Evolutionary conservation across 2,113 vertebrate species (phyloP), one percentile per base, ranked within the genome.

Genomic region (Marmota monax): DNA sequence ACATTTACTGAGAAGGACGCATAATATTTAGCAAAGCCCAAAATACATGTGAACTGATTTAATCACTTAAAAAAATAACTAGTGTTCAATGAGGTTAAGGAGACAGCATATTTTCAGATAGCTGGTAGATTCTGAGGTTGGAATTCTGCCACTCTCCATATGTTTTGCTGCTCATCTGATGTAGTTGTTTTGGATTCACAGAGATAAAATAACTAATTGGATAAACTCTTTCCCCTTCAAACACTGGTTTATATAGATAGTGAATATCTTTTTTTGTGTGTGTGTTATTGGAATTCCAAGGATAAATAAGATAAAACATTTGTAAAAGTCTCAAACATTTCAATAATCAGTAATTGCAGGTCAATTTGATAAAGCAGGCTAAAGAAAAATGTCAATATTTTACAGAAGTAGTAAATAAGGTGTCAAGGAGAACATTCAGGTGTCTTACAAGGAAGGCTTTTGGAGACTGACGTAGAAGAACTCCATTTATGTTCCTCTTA

Each of bases 251-350:
- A 74, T 27, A 56, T 6, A 92, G 63, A 91, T 16, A 56, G 48
- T 39, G 22, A 79, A 32, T 88, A 74, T 37, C 23, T 94, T 85
- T 84, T 88, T 82, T 89, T 39, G 39, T 39, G 80, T 88, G 42
- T 77, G 3, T 4, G 2, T 25, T 16, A 65, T 42, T 58, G 74
- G 25, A 84, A 72, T 23, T 93, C 34, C 61, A 5, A 65, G 4
- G 10, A 45, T 92, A 78, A 77, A 72, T 76, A 42, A 2, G 67
- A 51, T 76, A 45, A 92, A 92, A 73, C 56, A 76, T 76, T 84
- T 92, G 16, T 73, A 78, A 69, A 14, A 37, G 18, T 76, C 14
- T 86, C 6, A 92, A 87, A 84, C 39, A 92, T 94, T 85, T 94
- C 25, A 90, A 3, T 56, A 23, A 76, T 42, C 61, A 87, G 14